Evolutionary conservation across 2,888 invertebrate species (phyloP), one percentile per base, ranked within the genome.

Genomic region (Euplagia quadripunctaria): DNA sequence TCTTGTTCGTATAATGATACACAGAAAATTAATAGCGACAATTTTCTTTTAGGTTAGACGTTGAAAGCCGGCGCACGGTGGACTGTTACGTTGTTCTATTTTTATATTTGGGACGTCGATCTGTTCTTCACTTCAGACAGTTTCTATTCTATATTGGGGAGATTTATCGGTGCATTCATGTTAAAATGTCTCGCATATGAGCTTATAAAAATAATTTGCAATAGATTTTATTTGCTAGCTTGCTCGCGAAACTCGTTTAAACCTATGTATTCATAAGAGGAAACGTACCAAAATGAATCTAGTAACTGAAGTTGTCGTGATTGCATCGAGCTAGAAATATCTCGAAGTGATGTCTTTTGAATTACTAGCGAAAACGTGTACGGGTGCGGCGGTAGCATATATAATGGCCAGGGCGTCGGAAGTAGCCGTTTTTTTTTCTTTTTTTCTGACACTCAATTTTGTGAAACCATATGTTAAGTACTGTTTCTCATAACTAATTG

Each of bases 21-120:
- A 85, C 86, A 85, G 86, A 80, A 77, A 78, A 78, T 74, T 68
- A 71, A 82, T 71, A 74, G 73, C 80, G 75, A 83, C 75, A 75
- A 73, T 81, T 77, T 79, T 67, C 8, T 82, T 82, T 82, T 80
- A 93, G 93, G 94, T 93, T 93, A 90, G 81, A 73, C 75, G 82
- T 82, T 79, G 90, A 89, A 89, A 89, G 90, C 91, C 90, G 91
- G 92, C 90, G 84, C 88, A 84, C 87, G 86, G 87, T 79, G 85
- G 84, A 90, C 87, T 87, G 86, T 83, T 89, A 83, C 80, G 84
- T 82, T 80, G 80, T 88, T 91, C 95, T 95, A 94, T 95, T 95
- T 95, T 92, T 92, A 91, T 82, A 93, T 90, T 89, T 90, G 88
- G 93, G 85, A 87, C 93, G 90, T 79, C 83, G 87, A 86, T 89